Base-by-base conservation (phyloP, 2,113 vertebrate species). In the Arenaria interpres region DNA sequence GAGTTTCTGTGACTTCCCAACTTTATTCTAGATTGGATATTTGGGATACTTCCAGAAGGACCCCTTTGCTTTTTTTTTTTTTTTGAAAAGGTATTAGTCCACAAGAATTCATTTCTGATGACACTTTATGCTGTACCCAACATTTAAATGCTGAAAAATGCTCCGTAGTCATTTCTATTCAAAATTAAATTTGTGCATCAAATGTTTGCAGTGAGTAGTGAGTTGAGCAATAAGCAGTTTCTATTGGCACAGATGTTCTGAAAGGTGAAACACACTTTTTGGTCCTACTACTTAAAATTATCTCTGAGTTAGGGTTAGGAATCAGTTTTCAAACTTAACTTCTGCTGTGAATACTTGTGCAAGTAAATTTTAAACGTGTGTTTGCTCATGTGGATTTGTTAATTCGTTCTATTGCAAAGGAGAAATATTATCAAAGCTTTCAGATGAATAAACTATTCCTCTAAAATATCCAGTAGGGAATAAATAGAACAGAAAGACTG, bases 351-450 rank as follows among this genome's bases (percentile, higher is more conserved):
- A 82, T 82, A 48, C 18, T 73, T 76, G 23, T 48, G 35, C 60
- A 81, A 91, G 68, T 59, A 74, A 74, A 85, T 91, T 81, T 91
- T 72, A 41, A 75, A 78, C 48, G 7, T 37, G 15, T 37, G 7
- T 82, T 85, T 72, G 20, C n/a, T 87, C 14, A 8, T 72, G 74
- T 69, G 20, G 14, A 62, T 80, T 88, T 86, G 21, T 66, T 63
- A 35, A 56, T 90, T 88, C 33, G n/a, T 90, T 94, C 50, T 20
- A 4, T 76, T 93, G 80, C 39, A 63, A 95, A 80, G 41, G 24
- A 93, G 59, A 94, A 93, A 77, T 74, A 37, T 85, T 73, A 85
- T 86, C 63, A 93, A 86, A 95, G 54, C 24, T 77, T 93, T 66
- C 41, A 80, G 30, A n/a, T 83, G 12, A 90, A 95, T 84, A 73